Base-by-base conservation (phyloP, 1,140 invertebrate species). In the Campoletis sonorensis region DNA sequence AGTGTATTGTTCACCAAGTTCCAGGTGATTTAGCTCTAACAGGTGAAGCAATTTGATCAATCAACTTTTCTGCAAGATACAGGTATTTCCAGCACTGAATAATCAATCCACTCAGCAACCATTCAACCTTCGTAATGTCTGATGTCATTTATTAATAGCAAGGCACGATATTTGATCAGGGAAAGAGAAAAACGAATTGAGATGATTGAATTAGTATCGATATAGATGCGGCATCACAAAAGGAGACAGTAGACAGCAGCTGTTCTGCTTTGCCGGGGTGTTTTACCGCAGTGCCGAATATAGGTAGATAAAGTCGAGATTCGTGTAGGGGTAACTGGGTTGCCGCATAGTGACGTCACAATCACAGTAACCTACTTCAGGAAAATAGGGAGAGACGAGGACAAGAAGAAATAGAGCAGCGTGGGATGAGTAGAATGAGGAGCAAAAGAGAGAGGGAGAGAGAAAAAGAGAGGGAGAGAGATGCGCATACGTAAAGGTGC, bases 281-380 rank as follows among this genome's bases (percentile, higher is more conserved):
- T 82, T 84, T 79, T 84, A 84, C 82, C 82, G 86, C 84, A 83
- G 75, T 83, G 83, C 81, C 45, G 68, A 78, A 80, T 83, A 85
- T 83, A 85, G 61, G 40, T 73, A 73, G 30, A 58, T 26, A 67
- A 4, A 73, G 51, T 61, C 30, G 58, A 71, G 64, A 64, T 68
- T 30, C 77, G 83, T 70, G 75, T 54, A 82, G 71, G 80, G 76
- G 77, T 83, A 88, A 88, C 86, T 85, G 81, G 85, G 86, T 87
- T 88, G 86, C 86, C 87, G 86, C 87, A 87, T 83, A 84, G 76
- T 86, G 85, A 88, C 87, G 87, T 88, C 87, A 88, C 83, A 80
- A 82, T 85, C 82, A 84, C 81, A 79, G 79, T 86, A 87, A 85
- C 86, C 85, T 81, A 85, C 82, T 85, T 85, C 80, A 84, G 78